These are phyloP conservation scores for Melanophora roralis DNA, from an alignment of 2,888 invertebrate species.

Conservation along the genomic window DNA sequence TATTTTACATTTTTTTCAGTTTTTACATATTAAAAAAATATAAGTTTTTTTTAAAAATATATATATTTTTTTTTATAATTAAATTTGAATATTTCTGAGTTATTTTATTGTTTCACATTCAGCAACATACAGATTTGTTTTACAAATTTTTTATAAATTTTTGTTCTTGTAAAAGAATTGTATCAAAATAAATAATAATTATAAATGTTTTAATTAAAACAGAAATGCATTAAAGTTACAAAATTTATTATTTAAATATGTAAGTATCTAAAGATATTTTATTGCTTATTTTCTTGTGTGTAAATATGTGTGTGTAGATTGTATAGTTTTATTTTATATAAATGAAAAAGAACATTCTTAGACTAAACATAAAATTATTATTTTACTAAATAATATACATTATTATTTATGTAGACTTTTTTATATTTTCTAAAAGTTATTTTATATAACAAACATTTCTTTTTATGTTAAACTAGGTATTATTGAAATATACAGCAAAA, in stretches of 20 bases:
- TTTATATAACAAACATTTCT: too few species aligned
- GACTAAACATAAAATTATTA: not conserved
- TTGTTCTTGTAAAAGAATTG: constrained; percentile 16
- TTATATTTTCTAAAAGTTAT: too few species aligned
- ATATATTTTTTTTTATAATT: not conserved
- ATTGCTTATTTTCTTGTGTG: not conserved
- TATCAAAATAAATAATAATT: constrained; percentile 42
- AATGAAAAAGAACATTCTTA: not conserved
- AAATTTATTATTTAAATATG: constrained; percentile 10
- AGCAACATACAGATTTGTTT: not conserved
- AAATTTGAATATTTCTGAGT: constrained; percentile 34
- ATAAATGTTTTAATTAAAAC: constrained; percentile 39
- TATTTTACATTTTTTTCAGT: constrained; percentile 17
- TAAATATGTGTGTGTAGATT: not conserved
- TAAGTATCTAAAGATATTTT: constrained; percentile 2
- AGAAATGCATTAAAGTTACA: constrained; percentile 59
- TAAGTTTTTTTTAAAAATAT: constrained; percentile 50
- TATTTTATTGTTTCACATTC: constrained; percentile 23
- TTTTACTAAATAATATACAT: not conserved
- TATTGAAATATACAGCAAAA: too few species aligned
- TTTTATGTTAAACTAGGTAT: too few species aligned
- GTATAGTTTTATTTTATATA: not conserved
- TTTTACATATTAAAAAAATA: constrained; percentile 53
- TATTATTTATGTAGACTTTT: too few species aligned
- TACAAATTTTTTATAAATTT: constrained; percentile 3